These are phyloP conservation scores for Lymantria dispar DNA, from an alignment of 2,888 invertebrate species.

Conservation along the genomic window DNA sequence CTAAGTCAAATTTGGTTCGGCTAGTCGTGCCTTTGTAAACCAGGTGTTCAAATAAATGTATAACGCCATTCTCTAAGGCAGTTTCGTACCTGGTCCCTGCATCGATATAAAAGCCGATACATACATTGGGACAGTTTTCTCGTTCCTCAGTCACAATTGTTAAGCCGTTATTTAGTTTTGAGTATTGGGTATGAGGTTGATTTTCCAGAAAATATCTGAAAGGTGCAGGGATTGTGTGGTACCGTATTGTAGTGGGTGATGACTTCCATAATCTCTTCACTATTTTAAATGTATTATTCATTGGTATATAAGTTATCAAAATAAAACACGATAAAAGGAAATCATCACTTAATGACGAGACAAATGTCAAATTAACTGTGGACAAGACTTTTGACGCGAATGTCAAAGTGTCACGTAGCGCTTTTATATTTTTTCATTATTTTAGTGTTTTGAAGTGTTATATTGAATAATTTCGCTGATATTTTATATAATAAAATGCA, in stretches of 20 bases:
- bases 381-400: no score
- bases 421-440: no score
- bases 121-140: conserved; percentile 82
- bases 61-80: conserved; percentile 52
- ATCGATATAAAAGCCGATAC: conserved; percentile 57
- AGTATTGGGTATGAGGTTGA: conserved; percentile 88
- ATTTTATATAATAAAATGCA: no score
- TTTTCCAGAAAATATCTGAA: conserved; percentile 71
- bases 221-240: conserved; percentile 83
- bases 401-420: no score
- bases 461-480: no score
- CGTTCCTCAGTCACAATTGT: conserved; percentile 96
- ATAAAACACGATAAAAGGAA: background rate
- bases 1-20: conserved; percentile 91
- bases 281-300: conserved; percentile 31
- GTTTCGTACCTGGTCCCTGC: conserved; percentile 63
- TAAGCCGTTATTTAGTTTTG: conserved; percentile 91
- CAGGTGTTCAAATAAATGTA: conserved; percentile 72
- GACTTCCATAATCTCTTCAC: conserved; percentile 29
- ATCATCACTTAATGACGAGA: background rate
- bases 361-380: background rate
- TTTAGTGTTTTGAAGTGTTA: no score
- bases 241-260: conserved; percentile 72
- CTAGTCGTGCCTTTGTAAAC: conserved; percentile 84
- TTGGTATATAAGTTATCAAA: conserved; percentile 10